Conservation (phyloP, 2,113 vertebrate genomes). For the Laterallus jamaicensis region DNA sequence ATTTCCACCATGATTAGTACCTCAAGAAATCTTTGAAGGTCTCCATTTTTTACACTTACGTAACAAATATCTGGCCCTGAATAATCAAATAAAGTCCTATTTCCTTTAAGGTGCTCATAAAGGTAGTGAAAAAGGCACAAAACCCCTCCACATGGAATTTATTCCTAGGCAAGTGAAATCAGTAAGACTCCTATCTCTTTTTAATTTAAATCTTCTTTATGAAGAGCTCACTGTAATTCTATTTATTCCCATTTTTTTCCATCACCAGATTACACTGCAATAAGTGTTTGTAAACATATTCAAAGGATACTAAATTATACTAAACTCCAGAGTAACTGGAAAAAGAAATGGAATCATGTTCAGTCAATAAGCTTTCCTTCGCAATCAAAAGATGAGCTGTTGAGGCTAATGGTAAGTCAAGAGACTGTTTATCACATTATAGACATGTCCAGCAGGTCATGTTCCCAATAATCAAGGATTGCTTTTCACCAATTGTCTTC, state of each 20-base stretch:
- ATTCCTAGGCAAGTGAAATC: neutral
- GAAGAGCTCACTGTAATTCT: neutral
- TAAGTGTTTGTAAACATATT: neutral
- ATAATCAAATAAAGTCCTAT: neutral
- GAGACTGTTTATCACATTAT: neutral
- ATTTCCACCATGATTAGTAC: rapidly evolving
- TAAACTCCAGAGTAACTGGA: neutral
- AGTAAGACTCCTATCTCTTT: neutral
- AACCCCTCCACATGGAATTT: neutral
- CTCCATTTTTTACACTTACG: neutral
- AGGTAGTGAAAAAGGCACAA: neutral
- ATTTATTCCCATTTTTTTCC: neutral
- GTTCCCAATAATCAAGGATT: neutral
- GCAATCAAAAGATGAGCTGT: neutral
- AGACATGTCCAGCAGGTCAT: neutral
- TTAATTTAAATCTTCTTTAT: neutral
- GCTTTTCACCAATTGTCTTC: neutral
- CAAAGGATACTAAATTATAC: neutral
- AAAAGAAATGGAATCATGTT: neutral
- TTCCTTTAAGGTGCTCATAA: neutral
- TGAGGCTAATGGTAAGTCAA: too few relatives aligned
- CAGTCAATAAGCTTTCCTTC: neutral
- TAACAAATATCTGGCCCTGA: neutral
- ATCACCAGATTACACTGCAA: neutral
- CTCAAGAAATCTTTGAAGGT: neutral